phyloP scores from a whole-genome alignment of 2,888 invertebrate species.

The Liopterus haemorrhoidalis region DNA sequence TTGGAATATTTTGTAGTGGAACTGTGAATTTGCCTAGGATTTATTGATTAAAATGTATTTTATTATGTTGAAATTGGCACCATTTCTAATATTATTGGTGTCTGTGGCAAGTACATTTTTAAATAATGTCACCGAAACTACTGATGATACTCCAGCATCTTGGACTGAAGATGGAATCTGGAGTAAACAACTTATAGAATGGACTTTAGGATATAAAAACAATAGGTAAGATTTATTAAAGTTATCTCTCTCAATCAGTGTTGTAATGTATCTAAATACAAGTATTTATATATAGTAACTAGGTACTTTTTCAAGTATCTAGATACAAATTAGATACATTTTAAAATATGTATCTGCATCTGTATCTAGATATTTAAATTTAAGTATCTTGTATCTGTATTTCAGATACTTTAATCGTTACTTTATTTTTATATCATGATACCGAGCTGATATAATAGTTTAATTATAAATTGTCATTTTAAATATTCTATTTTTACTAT shows the following conservation, averaged over 20 bases:
- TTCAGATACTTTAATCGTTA: too few species aligned
- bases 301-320: not conserved
- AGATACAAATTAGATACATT: not conserved
- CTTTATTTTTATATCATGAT: too few species aligned
- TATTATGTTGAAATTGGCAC: too few species aligned
- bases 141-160: constrained; percentile 34
- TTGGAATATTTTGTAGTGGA: too few species aligned
- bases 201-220: constrained; percentile 46
- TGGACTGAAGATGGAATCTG: constrained; percentile 49
- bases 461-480: too few species aligned
- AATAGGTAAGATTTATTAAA: constrained; percentile 34
- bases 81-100: constrained; percentile 4
- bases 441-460: too few species aligned
- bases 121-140: constrained; percentile 18
- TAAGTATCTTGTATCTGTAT: too few species aligned
- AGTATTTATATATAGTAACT: too few species aligned
- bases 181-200: constrained; percentile 59
- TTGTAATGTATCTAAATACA: not conserved
- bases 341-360: not conserved
- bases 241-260: not conserved
- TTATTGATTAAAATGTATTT: too few species aligned
- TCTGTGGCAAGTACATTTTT: constrained; percentile 11
- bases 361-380: too few species aligned
- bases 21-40: too few species aligned
- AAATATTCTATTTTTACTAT: too few species aligned